Evolutionary conservation across 2,113 vertebrate genomes (phyloP).

Genomic region (Gymnarchus niloticus): DNA sequence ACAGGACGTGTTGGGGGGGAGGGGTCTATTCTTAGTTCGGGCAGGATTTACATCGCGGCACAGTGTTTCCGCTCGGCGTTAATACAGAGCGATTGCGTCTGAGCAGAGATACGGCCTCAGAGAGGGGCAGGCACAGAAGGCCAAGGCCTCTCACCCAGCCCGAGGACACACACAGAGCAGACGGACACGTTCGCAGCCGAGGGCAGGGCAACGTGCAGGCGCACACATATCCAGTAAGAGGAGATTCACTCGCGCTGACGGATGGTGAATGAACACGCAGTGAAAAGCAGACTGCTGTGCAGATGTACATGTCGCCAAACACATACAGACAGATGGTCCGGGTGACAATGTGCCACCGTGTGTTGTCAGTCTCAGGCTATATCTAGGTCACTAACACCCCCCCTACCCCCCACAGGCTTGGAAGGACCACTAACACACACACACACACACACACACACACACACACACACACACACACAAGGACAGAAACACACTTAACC

Average conservation of each 20-base stretch:
- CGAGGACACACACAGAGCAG: neutral
- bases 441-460: neutral
- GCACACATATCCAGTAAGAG: too few relatives aligned
- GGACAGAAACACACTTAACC: neutral
- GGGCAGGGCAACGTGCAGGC: neutral
- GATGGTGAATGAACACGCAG: too few relatives aligned
- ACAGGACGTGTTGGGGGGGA: too few relatives aligned
- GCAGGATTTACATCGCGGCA: neutral
- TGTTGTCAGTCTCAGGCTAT: too few relatives aligned
- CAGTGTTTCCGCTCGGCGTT: neutral
- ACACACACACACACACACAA: neutral
- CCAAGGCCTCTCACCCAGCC: neutral
- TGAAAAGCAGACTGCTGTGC: too few relatives aligned
- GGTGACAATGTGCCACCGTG: too few relatives aligned
- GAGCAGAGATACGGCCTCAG: neutral
- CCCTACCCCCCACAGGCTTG: too few relatives aligned
- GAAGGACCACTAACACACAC: too few relatives aligned
- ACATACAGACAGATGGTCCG: neutral
- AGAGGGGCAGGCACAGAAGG: neutral
- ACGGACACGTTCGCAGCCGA: neutral
- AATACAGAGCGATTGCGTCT: slow-evolving; percentile 16
- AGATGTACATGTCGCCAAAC: neutral
- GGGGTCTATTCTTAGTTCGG: slow-evolving; percentile 28
- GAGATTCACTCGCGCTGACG: too few relatives aligned
- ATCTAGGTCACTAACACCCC: too few relatives aligned